Conservation (phyloP, 2,113 vertebrate genomes). For the Corythornis madagascariensis region DNA sequence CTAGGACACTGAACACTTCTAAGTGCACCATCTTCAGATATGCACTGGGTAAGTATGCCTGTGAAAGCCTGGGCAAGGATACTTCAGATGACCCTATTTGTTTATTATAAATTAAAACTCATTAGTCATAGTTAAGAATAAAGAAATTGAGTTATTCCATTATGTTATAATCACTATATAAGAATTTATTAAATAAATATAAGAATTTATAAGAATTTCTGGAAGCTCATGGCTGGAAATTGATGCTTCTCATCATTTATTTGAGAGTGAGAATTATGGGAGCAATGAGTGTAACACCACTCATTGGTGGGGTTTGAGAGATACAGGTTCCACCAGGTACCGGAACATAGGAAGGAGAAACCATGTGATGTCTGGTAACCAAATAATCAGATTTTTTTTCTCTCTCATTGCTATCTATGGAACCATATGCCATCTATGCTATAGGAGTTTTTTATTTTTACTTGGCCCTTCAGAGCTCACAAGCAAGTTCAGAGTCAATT, state of each 20-base stretch:
- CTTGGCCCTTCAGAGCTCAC: neutral
- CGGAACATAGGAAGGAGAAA: neutral
- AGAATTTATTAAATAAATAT: neutral
- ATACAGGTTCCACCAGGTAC: neutral
- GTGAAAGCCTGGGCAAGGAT: neutral
- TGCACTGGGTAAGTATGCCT: neutral
- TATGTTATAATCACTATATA: neutral
- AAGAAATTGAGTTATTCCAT: neutral
- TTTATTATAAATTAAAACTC: neutral
- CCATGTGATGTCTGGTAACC: neutral
- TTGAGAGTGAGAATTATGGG: neutral
- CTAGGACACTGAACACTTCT: neutral
- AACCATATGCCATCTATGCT: neutral
- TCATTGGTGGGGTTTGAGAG: neutral
- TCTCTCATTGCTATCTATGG: no score
- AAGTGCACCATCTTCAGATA: neutral
- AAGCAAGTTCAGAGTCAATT: neutral
- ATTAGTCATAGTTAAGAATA: neutral
- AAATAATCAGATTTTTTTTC: neutral
- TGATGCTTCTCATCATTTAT: neutral
- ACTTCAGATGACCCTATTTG: neutral
- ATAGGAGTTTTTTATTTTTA: neutral
- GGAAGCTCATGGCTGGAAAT: neutral
- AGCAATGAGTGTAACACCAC: neutral
- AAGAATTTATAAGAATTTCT: no score